Evolutionary conservation across 2,888 invertebrate genomes (phyloP).

Genomic region (Euspilapteryx auroguttella): DNA sequence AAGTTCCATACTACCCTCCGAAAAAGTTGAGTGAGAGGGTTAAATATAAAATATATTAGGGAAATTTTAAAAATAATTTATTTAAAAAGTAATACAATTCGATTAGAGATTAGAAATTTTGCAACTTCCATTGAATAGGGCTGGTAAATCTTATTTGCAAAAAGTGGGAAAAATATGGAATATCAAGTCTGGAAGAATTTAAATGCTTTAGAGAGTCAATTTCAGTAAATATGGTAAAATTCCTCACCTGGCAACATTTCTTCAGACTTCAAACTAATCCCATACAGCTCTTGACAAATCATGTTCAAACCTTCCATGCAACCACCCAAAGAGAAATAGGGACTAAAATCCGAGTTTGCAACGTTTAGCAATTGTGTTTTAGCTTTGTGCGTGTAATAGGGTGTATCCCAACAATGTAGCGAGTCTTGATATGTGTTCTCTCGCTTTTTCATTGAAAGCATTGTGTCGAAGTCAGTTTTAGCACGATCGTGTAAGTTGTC

Average conservation of each 20-base stretch:
- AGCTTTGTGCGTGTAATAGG: constrained; percentile 78
- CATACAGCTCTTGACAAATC: constrained; percentile 82
- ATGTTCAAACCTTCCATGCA: constrained; percentile 97
- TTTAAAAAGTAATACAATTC: too few species aligned
- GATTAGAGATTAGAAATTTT: too few species aligned
- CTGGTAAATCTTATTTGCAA: too few species aligned
- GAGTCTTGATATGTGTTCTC: constrained; percentile 24
- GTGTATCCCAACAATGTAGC: constrained; percentile 82
- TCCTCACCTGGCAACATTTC: constrained; percentile 70
- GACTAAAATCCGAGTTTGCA: constrained; percentile 73
- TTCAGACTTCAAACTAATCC: constrained; percentile 74
- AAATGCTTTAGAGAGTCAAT: too few species aligned
- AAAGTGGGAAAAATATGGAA: too few species aligned
- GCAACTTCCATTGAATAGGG: too few species aligned
- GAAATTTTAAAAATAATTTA: too few species aligned
- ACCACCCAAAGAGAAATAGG: constrained; percentile 88
- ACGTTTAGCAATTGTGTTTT: constrained; percentile 72
- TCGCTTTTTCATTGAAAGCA: constrained; percentile 72
- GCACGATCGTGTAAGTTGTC: constrained; percentile 71
- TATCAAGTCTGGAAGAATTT: too few species aligned
- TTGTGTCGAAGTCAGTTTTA: constrained; percentile 71
- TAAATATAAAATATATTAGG: too few species aligned
- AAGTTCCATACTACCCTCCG: too few species aligned
- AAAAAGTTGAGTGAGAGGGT: too few species aligned
- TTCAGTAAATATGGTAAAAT: too few species aligned